These are phyloP conservation scores for Naso thynnoides DNA, from an alignment of 2,797 vertebrate genomes.

Conservation along the genomic window DNA sequence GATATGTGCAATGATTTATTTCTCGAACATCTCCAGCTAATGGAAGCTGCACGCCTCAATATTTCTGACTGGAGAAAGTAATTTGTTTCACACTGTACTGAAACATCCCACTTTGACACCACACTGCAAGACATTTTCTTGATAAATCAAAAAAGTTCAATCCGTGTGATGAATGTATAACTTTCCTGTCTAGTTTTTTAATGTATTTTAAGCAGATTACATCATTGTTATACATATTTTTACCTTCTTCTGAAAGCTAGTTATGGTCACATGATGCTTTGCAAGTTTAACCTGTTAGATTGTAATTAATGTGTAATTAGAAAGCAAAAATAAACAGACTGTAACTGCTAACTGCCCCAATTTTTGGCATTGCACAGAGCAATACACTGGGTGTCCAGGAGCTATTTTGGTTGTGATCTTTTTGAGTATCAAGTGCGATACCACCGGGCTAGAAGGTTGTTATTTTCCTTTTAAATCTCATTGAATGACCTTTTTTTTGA, in stretches of 20 bases:
- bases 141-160: background rate
- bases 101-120: constrained; percentile 3
- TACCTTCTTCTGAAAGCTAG: background rate
- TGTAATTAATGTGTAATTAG: background rate
- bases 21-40: constrained; percentile 30
- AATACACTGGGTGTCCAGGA: background rate
- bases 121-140: background rate
- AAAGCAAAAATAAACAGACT: background rate
- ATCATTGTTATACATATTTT: background rate
- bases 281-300: background rate
- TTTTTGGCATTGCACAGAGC: constrained; percentile 2
- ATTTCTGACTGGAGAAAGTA: constrained; percentile 1
- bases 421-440: background rate
- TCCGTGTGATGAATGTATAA: background rate
- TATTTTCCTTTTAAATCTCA: background rate
- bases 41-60: constrained; percentile 7
- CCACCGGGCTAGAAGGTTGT: background rate
- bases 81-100: background rate
- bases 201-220: background rate
- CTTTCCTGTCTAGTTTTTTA: background rate
- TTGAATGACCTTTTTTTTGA: background rate
- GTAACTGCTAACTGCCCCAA: background rate
- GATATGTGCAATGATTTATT: constrained; percentile 44
- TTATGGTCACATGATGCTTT: background rate
- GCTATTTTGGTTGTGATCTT: constrained; percentile 1